These are phyloP conservation scores for Cantharis rufa DNA, from an alignment of 2,888 invertebrate genomes.

Conservation along the genomic window DNA sequence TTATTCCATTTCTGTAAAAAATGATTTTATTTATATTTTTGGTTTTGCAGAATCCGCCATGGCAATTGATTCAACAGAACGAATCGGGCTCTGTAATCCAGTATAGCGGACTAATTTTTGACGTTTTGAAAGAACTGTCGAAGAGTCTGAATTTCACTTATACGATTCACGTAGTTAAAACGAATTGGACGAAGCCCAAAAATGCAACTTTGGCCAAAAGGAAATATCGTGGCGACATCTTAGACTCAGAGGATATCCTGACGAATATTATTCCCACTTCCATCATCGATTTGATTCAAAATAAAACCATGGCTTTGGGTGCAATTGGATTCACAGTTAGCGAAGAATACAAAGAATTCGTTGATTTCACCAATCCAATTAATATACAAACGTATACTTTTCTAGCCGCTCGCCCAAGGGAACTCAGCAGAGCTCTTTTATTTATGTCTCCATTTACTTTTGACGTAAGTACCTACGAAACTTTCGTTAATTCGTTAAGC, in stretches of 20 bases:
- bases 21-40: too few species aligned
- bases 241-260: slow-evolving; percentile 36
- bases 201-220: not conserved
- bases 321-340: slow-evolving; percentile 66
- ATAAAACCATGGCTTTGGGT: slow-evolving; percentile 61
- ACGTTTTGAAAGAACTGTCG: slow-evolving; percentile 76
- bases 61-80: slow-evolving; percentile 74
- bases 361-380: slow-evolving; percentile 80
- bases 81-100: slow-evolving; percentile 62
- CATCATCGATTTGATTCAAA: slow-evolving; percentile 58
- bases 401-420: slow-evolving; percentile 76
- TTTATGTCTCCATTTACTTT: slow-evolving; percentile 82
- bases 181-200: slow-evolving; percentile 13
- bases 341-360: slow-evolving; percentile 56
- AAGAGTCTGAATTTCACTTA: slow-evolving; percentile 82
- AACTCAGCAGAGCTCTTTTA: slow-evolving; percentile 78
- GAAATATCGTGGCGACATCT: slow-evolving; percentile 35
- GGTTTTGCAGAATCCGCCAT: slow-evolving; percentile 78
- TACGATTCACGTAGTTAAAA: slow-evolving; percentile 47
- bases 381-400: slow-evolving; percentile 81
- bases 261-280: slow-evolving; percentile 49
- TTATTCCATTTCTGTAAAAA: too few species aligned
- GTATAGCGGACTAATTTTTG: slow-evolving; percentile 76
- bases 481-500: too few species aligned
- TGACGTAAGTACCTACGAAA: slow-evolving; percentile 61